Conservation (phyloP, 2,888 invertebrate genomes). For the Philhelius pedissequus region DNA sequence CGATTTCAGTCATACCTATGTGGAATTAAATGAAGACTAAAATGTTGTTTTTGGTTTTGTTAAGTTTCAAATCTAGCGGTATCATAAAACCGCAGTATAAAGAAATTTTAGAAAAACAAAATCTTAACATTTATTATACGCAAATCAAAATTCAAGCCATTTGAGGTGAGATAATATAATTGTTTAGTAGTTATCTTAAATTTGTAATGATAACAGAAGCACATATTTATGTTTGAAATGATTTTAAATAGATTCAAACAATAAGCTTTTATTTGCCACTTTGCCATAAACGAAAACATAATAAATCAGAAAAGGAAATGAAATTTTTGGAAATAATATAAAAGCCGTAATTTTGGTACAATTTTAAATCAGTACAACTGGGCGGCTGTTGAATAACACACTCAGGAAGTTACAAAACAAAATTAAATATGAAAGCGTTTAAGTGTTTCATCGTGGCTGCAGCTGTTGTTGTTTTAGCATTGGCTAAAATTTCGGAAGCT, state of each 20-base stretch:
- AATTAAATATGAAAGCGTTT: not conserved
- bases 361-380: not conserved
- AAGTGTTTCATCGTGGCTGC: not conserved
- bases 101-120: not conserved
- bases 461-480: not conserved
- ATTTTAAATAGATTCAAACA: not conserved
- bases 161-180: not conserved
- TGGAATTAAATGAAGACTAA: no score
- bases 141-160: not conserved
- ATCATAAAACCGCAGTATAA: not conserved
- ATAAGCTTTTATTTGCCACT: not conserved
- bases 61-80: not conserved
- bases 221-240: not conserved
- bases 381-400: not conserved
- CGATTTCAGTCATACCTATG: not conserved
- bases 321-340: not conserved
- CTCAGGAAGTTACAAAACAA: not conserved
- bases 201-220: not conserved
- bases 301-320: not conserved
- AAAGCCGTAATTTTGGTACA: not conserved
- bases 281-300: not conserved
- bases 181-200: not conserved
- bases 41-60: not conserved
- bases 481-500: not conserved
- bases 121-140: not conserved